Evolutionary conservation across 35 echinoderm and acorn worm species (phyloP).

Genomic region (Nesometra sesokonis): DNA sequence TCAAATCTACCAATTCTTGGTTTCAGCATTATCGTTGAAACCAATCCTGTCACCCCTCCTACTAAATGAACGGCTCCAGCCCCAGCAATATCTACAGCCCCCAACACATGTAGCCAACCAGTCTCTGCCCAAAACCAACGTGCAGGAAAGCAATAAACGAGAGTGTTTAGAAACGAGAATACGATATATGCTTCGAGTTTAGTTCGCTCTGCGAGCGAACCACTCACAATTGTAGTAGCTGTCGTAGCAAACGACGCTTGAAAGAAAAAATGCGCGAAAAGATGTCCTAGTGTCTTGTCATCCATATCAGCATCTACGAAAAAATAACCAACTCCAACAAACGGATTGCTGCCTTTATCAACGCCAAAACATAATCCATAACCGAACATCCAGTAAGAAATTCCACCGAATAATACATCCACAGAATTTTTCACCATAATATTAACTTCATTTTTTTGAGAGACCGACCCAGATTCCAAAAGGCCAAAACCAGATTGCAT

Average conservation of each 20-base stretch:
- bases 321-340: constrained; percentile 37
- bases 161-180: constrained; percentile 91
- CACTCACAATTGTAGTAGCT: constrained; percentile 69
- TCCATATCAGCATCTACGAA: constrained; percentile 41
- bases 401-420: constrained; percentile 61
- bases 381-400: constrained; percentile 72
- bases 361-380: constrained; percentile 49
- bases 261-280: constrained; percentile 67
- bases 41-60: constrained; percentile 78
- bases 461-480: constrained; percentile 60
- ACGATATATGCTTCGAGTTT: constrained; percentile 84
- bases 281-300: constrained; percentile 11
- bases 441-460: constrained; percentile 79
- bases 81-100: constrained; percentile 78
- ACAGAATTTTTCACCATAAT: constrained; percentile 88
- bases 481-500: constrained; percentile 87
- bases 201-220: constrained; percentile 86
- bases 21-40: constrained; percentile 76
- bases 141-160: constrained; percentile 75
- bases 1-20: constrained; percentile 79
- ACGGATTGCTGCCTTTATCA: constrained; percentile 15
- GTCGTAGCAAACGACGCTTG: constrained; percentile 70
- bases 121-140: constrained; percentile 72
- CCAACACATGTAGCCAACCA: constrained; percentile 59
- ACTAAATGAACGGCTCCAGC: constrained; percentile 77